Evolutionary conservation across 2,888 invertebrate species (phyloP).

Genomic region (Magallana nippona): DNA sequence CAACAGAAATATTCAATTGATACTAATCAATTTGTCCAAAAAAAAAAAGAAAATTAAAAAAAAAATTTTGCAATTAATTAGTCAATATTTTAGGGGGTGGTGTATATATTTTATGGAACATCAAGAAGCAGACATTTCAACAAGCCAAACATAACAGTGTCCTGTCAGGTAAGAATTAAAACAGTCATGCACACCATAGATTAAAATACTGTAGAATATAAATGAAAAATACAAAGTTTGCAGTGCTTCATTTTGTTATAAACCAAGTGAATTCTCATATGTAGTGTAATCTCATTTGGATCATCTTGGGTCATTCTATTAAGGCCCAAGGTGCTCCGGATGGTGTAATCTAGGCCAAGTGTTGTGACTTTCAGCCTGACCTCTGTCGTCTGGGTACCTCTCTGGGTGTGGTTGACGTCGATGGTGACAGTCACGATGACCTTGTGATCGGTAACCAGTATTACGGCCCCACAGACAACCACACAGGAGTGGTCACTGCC

Average conservation of each 20-base stretch:
- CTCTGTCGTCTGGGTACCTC: slow-evolving; percentile 76
- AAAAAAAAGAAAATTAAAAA: too few relatives aligned
- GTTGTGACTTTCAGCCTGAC: slow-evolving; percentile 56
- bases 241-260: too few relatives aligned
- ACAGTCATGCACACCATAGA: too few relatives aligned
- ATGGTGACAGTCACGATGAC: slow-evolving; percentile 72
- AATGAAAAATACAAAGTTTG: too few relatives aligned
- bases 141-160: slow-evolving; percentile 50
- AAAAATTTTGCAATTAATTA: too few relatives aligned
- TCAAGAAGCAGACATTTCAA: slow-evolving; percentile 26
- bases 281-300: too few relatives aligned
- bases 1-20: too few relatives aligned
- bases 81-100: slow-evolving; percentile 60
- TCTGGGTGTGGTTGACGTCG: slow-evolving; percentile 69
- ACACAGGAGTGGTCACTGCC: slow-evolving; percentile 71
- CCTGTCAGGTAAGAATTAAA: slow-evolving; percentile 48
- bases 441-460: slow-evolving; percentile 74
- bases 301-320: too few relatives aligned
- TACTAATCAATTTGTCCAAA: too few relatives aligned
- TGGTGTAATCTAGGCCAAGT: neutral
- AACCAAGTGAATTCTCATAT: too few relatives aligned
- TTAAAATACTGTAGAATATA: too few relatives aligned
- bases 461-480: slow-evolving; percentile 65
- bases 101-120: slow-evolving; percentile 62
- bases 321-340: too few relatives aligned